Conservation (phyloP, 2,113 vertebrate genomes). For the Pycnonotus jocosus region DNA sequence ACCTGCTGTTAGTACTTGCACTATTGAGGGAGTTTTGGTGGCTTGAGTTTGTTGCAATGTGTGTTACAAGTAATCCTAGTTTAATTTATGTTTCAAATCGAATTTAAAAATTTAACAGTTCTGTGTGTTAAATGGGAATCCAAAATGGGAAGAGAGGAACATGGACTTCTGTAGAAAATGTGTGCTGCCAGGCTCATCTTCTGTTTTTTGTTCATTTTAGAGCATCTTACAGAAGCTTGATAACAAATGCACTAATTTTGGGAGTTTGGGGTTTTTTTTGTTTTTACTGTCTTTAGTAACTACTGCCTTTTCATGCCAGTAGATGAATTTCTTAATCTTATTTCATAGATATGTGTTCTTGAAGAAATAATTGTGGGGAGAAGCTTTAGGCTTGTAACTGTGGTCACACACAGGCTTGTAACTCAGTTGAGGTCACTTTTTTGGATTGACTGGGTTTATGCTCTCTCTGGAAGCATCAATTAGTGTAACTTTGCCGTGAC, state of each 20-base stretch:
- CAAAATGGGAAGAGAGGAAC: not conserved
- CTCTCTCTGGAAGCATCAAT: not conserved
- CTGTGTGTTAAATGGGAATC: not conserved
- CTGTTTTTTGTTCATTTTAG: not conserved
- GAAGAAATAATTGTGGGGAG: not conserved
- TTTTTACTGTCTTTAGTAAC: not conserved
- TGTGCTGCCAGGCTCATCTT: not conserved
- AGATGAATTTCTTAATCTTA: not conserved
- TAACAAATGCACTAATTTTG: not conserved
- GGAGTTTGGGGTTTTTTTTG: fast-evolving
- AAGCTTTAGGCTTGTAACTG: not conserved
- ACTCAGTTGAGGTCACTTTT: not conserved
- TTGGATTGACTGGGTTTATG: not conserved
- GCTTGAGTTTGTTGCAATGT: not conserved
- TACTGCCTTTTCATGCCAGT: not conserved
- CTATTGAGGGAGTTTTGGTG: not conserved
- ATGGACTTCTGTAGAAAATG: not conserved
- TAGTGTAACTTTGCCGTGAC: not conserved
- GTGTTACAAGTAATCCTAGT: not conserved
- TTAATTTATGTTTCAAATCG: not conserved
- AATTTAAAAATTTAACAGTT: not conserved
- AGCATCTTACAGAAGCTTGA: not conserved
- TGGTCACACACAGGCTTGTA: no score
- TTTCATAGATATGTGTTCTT: not conserved
- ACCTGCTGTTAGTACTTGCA: not conserved